Evolutionary conservation across 1,140 invertebrate species (phyloP), one percentile per base, ranked within the genome.

Genomic region (Mycetomoellerius zeteki): DNA sequence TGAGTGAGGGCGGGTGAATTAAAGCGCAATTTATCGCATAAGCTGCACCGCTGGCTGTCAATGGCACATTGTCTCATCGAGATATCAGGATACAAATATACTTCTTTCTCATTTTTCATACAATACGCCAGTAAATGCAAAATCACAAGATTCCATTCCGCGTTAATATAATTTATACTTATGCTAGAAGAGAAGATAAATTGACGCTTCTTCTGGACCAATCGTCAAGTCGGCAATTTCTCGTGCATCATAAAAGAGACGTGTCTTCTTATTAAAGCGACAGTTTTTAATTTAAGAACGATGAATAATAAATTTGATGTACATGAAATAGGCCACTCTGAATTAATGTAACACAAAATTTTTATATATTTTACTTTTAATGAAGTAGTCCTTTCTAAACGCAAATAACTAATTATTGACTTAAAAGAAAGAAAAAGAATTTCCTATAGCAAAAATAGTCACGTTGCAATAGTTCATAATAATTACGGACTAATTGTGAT

Each of bases 1-100:
- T 62, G 54, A 84, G 69, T 56, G 33, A 6, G 33, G 33, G 33
- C 19, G 19, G 58, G 19, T 56, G 37, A 71, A 84, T 84, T 84
- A 84, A 84, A 84, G 80, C 27, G 80, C 80, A 62, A 84, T 84
- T 84, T 62, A 75, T 84, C 30, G 43, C 37, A 33, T 75, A 84
- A 84, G 80, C 80, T 19, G 27, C 54, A 24, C 24, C 16, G 47
- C 37, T n/a, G 19, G 19, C 24, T 30, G 80, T 84, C 80, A 75
- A 24, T 12, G 14, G 43, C 7, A 12, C 16, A 8, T 5, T 33
- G 10, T 6, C 4, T 0, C 50, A 16, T 27, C 52, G 67, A 21
- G n/a, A 72, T 72, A 58, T 58, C 37, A 24, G 37, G 0, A 24
- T 16, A 47, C 3, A 24, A 16, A 69, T 47, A 69, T 1, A 37